A percentile compares a stretch with the other conserved stretches of the same genome.
Conservation (phyloP, 2,113 vertebrate species). For the Megalops atlanticus region DNA sequence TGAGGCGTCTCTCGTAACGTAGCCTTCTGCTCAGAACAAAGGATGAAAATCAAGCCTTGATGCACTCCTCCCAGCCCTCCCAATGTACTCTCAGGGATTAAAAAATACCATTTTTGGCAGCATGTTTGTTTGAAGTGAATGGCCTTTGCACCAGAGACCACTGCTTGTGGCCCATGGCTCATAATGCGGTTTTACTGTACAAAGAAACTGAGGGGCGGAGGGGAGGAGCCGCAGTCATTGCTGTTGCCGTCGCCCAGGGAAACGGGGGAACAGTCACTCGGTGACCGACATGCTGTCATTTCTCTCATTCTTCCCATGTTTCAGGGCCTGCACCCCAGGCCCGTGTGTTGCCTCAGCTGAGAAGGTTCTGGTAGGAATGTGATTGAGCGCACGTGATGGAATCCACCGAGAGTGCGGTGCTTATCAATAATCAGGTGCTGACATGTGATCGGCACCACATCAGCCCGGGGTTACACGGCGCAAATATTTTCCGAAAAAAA, state of each 20-base stretch:
- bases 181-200: background rate
- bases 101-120: too few relatives aligned
- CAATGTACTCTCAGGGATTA: background rate
- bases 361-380: background rate
- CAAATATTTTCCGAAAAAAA: conserved; percentile 8
- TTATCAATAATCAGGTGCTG: background rate
- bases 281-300: conserved; percentile 35
- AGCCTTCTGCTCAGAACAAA: background rate
- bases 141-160: background rate
- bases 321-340: background rate
- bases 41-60: background rate
- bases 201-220: too few relatives aligned
- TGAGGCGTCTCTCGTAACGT: background rate
- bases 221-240: background rate
- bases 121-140: too few relatives aligned
- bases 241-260: background rate
- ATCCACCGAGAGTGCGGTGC: background rate
- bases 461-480: background rate
- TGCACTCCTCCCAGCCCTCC: background rate
- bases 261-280: conserved; percentile 6
- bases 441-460: background rate
- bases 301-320: conserved; percentile 36
- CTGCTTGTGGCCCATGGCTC: background rate
- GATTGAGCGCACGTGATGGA: background rate
- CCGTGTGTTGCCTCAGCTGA: background rate